These are phyloP conservation scores for Diadema setosum DNA, from an alignment of 35 echinoderm and acorn worm genomes.

Conservation along the genomic window DNA sequence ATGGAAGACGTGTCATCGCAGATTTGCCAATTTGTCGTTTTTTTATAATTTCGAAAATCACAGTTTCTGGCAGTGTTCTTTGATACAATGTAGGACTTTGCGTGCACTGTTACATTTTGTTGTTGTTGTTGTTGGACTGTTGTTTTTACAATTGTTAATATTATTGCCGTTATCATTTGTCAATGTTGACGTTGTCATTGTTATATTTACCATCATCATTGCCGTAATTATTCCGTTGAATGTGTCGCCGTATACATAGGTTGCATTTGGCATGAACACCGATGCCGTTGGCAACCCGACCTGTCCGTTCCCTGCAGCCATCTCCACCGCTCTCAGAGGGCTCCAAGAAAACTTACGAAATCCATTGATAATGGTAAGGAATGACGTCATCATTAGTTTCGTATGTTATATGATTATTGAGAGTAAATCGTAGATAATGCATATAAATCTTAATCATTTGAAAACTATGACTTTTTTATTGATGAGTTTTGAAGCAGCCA, in stretches of 20 bases:
- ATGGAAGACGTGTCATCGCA: background rate
- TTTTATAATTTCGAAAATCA: background rate
- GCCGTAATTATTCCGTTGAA: too few relatives aligned
- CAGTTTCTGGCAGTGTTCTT: background rate
- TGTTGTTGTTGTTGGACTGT: background rate
- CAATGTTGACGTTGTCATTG: background rate
- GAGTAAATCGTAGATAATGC: too few relatives aligned
- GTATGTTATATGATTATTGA: too few relatives aligned
- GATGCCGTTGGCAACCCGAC: background rate
- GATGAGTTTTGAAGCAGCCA: too few relatives aligned
- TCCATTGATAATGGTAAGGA: background rate
- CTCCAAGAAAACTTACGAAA: background rate
- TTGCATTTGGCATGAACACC: background rate
- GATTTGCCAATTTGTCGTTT: background rate
- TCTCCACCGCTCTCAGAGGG: background rate
- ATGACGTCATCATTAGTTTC: too few relatives aligned
- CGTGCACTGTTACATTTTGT: background rate
- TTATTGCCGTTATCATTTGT: background rate
- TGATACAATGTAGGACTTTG: background rate
- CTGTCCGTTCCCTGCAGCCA: background rate
- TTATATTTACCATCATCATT: background rate
- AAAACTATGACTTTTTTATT: too few relatives aligned
- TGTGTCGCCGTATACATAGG: too few relatives aligned
- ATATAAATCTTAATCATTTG: too few relatives aligned
- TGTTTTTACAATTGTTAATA: background rate